Evolutionary conservation across 2,113 vertebrate genomes (phyloP), one percentile per base, ranked within the genome.

Genomic region (Anoura caudifer): DNA sequence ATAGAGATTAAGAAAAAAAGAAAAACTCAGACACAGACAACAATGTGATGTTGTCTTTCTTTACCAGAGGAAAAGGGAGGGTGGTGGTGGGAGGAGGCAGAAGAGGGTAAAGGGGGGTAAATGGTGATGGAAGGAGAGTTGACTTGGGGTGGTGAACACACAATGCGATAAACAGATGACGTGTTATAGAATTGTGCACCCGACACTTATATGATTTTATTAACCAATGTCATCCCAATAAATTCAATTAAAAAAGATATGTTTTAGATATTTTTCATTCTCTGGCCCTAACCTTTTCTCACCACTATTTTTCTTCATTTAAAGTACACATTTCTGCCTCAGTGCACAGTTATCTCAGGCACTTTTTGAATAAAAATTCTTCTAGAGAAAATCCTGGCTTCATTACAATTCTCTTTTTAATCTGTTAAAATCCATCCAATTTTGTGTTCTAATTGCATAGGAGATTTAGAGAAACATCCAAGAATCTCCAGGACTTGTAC

Each of bases 391-490:
- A 98, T 97, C 5, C 61, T 97, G 22, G 6, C 73, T 95, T 52
- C 17, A 87, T 95, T 93, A 96, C 88, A 97, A 90, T 17, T 96
- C 95, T 97, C 94, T 24, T 88, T 97, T 59, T 93, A 97, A 95
- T 97, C 72, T 95, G 6, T 97, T 97, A 97, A 94, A 97, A 76
- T 94, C 38, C n/a, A 93, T 89, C 91, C 85, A 73, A 96, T 97
- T 97, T 95, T 97, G 24, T 11, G 95, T 97, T 97, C 86, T 97
- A 97, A 97, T 77, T 96, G 70, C 92, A 91, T 19, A 97, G 87
- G 83, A 96, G 56, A 24, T 97, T 93, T 97, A 97, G 56, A 97
- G 38, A 82, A 98, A 98, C 59, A 95, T 97, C 81, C 82, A 97
- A 90, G 94, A 98, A 95, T 91, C 38, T 92, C 95, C 95, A 97